Base-by-base conservation (phyloP, 2,797 vertebrate genomes). In the Brachymystax lenok region DNA sequence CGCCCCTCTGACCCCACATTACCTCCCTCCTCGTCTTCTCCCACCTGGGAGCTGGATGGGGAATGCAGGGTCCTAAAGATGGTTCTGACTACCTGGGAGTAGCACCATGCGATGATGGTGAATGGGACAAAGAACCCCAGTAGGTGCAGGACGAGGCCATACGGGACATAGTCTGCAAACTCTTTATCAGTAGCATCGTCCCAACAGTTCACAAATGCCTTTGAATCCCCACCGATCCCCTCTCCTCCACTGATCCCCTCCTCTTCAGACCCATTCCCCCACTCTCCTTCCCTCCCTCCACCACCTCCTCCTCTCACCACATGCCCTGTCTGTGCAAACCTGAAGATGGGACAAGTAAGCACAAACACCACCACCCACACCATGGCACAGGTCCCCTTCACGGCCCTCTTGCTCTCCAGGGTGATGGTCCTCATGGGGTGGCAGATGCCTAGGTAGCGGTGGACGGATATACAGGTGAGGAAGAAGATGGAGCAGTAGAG, bases 371-470 rank as follows among this genome's bases (percentile, higher is more conserved):
- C 91, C 19, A 92, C 84, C 95, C 94, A 95, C 30, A 96, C 94
- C 78, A 95, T 64, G 0, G 94, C 85, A 14, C 94, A 95, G 69
- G 89, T 94, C 0, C 85, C 91, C 77, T 94, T 93, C 72, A 95
- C 95, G 56, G 92, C 91, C 52, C 93, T 86, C 67, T 93, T 93
- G 30, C 93, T 94, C 91, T 95, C 94, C 87, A 95, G 82, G 54
- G 93, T 94, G 86, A 96, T 94, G 79, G 93, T 94, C 81, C 90
- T 92, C 94, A 96, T 95, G 0, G 95, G 95, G 67, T 96, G 95
- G 85, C 95, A 95, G 91, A 96, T 95, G 17, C 95, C 95, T 84
- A 95, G 81, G 82, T 95, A 96, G 80, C 95, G 95, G 87, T 77
- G 86, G 77, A 92, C 77, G 24, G 91, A 92, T 80, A 93, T 93